phyloP scores from a whole-genome alignment of 2,113 vertebrate species.

The Todiramphus chloris region DNA sequence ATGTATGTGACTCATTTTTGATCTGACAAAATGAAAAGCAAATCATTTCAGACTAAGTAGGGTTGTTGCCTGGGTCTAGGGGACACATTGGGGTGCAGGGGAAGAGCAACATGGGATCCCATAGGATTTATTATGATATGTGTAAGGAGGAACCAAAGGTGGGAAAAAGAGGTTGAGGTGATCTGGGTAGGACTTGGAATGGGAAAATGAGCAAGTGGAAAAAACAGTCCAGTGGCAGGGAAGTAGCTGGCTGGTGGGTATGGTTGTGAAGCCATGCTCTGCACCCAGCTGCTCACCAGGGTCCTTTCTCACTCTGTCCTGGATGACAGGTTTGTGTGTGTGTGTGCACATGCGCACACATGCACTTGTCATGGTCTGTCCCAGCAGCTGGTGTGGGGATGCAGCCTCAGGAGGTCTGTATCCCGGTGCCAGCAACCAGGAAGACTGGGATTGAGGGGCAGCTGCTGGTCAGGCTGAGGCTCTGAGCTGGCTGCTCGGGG shows the following conservation, averaged over 20 bases:
- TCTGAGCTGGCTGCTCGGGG: background rate
- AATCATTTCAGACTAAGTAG: background rate
- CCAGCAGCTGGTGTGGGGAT: background rate
- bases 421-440: background rate
- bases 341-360: too few relatives aligned
- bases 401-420: background rate
- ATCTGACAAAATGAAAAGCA: background rate
- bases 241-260: background rate
- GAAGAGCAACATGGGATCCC: background rate
- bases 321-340: background rate
- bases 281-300: fast-evolving
- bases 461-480: background rate
- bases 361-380: background rate
- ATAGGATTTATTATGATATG: background rate
- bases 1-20: background rate
- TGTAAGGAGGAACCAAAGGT: background rate
- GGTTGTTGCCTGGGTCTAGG: background rate
- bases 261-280: fast-evolving
- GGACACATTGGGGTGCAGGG: fast-evolving
- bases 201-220: background rate
- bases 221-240: background rate
- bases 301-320: background rate
- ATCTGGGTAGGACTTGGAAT: background rate
- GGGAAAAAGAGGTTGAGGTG: background rate
- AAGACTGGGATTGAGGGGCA: background rate